Base-by-base conservation (phyloP, 1,140 invertebrate genomes). In the Drosophila rhopaloa region DNA sequence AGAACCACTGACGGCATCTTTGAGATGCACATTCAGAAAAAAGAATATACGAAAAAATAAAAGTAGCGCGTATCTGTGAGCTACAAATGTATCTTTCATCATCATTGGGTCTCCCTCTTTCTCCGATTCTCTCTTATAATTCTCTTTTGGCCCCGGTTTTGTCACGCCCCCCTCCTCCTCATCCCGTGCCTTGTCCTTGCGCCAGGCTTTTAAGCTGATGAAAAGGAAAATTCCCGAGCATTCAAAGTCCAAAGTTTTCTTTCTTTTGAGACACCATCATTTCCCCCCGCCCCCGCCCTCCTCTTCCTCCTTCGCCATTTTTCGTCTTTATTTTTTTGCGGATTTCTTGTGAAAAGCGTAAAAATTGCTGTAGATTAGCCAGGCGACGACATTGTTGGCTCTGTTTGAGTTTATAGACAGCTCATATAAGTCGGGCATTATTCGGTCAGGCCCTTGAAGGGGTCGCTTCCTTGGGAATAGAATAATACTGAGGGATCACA, bases 131-230 rank as follows among this genome's bases (percentile, higher is more conserved):
- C 35, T 60, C 74, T 66, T 79, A 79, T 79, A 68, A 71, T 80
- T 76, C 59, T 76, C 56, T 60, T 72, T 59, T 72, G 48, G 58
- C 43, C 46, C 44, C 44, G 58, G 57, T 57, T 41, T 62, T 66
- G 51, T 61, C 60, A 65, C 48, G 48, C 48, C 48, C 27, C 48
- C 48, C 13, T n/a, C 13, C 48, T 8, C n/a, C 3, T 29, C 8
- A 3, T 7, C 10, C 7, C 0, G 1, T 32, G 44, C 7, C 10
- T 47, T 19, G 46, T 60, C 47, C 58, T 53, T 27, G 40, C 19
- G 58, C 62, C 38, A 44, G 61, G 81, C 77, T 74, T 70, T 85
- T 86, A 81, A 86, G 79, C 82, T 86, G 79, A 79, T 85, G 82
- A 79, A 88, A 81, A 67, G 82, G 68, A 56, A 76, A 79, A 82